A percentile compares a stretch with the other conserved stretches of the same genome.
Conservation (phyloP, 2,113 vertebrate species). For the Myanophis thanlyinensis region DNA sequence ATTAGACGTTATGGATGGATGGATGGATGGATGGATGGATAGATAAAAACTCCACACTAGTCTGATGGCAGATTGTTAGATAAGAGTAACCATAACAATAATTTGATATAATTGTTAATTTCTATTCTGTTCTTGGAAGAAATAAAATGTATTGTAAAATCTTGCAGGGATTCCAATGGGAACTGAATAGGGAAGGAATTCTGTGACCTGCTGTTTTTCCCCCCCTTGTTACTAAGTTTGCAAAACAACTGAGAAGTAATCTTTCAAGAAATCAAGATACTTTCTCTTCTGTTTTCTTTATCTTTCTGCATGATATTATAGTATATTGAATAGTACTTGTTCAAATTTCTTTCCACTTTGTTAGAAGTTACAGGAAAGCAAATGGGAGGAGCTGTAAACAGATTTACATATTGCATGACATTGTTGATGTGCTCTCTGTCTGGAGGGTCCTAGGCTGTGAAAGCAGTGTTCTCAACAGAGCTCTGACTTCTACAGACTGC, state of each 20-base stretch:
- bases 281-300: background rate
- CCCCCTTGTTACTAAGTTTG: background rate
- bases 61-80: too few species aligned
- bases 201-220: background rate
- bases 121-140: background rate
- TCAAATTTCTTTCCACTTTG: background rate
- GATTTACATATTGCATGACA: background rate
- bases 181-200: background rate
- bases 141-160: background rate
- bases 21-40: too few species aligned
- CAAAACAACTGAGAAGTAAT: background rate
- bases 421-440: background rate
- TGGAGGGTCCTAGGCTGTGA: background rate
- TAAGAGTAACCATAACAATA: background rate
- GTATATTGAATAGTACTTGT: background rate
- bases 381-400: background rate
- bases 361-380: constrained; percentile 10
- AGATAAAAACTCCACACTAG: too few species aligned
- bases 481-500: constrained; percentile 38
- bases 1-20: too few species aligned
- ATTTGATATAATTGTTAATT: background rate
- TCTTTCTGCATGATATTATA: background rate
- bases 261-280: background rate
- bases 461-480: constrained; percentile 35
- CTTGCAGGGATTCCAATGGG: background rate